phyloP scores from a whole-genome alignment of 2,797 vertebrate genomes.

The Sebastes trivittatus region DNA sequence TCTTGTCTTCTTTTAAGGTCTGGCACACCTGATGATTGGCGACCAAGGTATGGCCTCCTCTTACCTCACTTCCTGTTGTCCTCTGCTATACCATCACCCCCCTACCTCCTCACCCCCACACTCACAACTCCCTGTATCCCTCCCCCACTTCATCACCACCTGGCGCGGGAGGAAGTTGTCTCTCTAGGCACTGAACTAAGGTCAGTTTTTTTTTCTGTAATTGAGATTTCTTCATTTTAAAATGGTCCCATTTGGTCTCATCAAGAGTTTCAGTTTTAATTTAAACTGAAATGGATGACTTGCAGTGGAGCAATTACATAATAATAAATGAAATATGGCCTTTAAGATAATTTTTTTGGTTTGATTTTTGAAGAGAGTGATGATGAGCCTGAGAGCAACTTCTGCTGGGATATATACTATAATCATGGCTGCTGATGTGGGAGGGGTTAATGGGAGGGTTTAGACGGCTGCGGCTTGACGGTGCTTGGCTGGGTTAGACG shows the following conservation, averaged over 20 bases:
- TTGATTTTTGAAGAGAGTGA: conserved; percentile 18
- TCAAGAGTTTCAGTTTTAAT: conserved; percentile 36
- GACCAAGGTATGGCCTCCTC: conserved; percentile 96
- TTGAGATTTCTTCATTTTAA: conserved; percentile 44
- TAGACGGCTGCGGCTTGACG: conserved; percentile 24
- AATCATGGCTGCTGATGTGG: conserved; percentile 47
- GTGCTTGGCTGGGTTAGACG: conserved; percentile 48
- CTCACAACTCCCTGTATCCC: conserved; percentile 77
- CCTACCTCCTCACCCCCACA: conserved; percentile 70
- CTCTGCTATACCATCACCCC: conserved; percentile 85
- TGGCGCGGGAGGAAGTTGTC: conserved; percentile 82
- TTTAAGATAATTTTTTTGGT: not conserved
- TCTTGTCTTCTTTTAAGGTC: conserved; percentile 99
- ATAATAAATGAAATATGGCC: conserved; percentile 9
- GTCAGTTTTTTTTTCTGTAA: conserved; percentile 76
- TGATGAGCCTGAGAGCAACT: conserved; percentile 66
- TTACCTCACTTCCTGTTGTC: conserved; percentile 89
- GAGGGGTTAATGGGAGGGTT: conserved; percentile 6
- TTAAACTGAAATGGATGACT: conserved; percentile 31
- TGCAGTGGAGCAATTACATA: conserved; percentile 17
- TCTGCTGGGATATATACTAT: conserved; percentile 38
- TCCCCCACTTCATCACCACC: conserved; percentile 81
- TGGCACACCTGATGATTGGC: conserved; percentile 99
- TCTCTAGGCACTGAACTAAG: conserved; percentile 79
- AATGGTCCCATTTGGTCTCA: conserved; percentile 30